Conservation (phyloP, 2,113 vertebrate genomes). For the Eolophus roseicapilla region DNA sequence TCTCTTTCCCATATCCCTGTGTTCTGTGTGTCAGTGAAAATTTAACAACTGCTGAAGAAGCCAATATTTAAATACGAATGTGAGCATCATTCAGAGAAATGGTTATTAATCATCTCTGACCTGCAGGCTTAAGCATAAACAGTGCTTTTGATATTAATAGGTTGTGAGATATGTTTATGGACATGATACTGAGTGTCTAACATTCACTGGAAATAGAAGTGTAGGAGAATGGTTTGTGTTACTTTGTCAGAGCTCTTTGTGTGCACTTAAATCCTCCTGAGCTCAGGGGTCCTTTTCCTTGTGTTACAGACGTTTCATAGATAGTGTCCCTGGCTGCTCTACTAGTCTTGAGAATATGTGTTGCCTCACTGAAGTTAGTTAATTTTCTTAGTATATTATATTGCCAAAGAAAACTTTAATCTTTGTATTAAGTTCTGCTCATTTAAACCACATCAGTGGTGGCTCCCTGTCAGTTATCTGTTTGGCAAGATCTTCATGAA, state of each 20-base stretch:
- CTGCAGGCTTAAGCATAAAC: neutral
- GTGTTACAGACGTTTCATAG: accelerated
- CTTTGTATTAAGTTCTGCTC: neutral
- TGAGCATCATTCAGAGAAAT: neutral
- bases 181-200: neutral
- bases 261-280: neutral
- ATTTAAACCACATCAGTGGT: neutral
- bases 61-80: neutral
- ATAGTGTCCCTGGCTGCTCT: neutral
- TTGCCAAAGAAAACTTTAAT: neutral
- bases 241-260: neutral
- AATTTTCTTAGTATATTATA: neutral
- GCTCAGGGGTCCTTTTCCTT: neutral
- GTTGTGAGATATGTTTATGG: neutral
- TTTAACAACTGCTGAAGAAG: neutral
- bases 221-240: neutral
- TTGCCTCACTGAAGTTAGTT: neutral
- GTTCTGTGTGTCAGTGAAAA: neutral
- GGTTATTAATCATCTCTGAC: neutral
- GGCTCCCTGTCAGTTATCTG: accelerated
- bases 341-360: neutral
- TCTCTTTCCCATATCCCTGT: accelerated
- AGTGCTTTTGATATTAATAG: neutral
- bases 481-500: neutral
- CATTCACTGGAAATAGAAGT: neutral